Evolutionary conservation across 2,888 invertebrate genomes (phyloP), one percentile per base, ranked within the genome.

Genomic region (Synanthedon andrenaeformis): DNA sequence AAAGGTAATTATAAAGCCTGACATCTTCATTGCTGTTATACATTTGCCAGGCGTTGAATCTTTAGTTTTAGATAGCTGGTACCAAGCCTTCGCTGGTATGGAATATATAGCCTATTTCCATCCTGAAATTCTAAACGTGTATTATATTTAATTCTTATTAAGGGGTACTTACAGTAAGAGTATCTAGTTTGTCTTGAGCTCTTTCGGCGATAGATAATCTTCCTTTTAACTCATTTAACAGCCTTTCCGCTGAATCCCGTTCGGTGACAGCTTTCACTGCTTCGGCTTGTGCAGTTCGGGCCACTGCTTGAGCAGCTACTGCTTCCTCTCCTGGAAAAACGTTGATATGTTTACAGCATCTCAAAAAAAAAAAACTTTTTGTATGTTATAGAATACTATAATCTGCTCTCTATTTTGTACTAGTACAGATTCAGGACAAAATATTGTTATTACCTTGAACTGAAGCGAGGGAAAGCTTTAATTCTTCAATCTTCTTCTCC

Each of bases 401-500:
- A 35, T 35, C 10, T 35, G 3, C 35, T 35, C 35, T 35, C 35
- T 35, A 8, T 10, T 35, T 35, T 10, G 35, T 35, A 35, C 35
- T 35, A 8, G 35, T 35, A 35, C 2, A 35, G 6, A 35, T 35
- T 35, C 3, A 35, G 35, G 35, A 35, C 35, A 35, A 10, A 35
- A 35, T 35, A 35, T 35, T 35, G 6, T 35, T 35, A 35, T 8
- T 35, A 93, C 93, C 92, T 91, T 95, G 94, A 3, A 92, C 91
- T 55, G 91, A 88, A n/a, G 82, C 74, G 4, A 82, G 66, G 49
- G 81, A 77, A 53, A 81, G 67, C 64, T 91, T 91, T 57, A 91
- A 78, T 60, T 91, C 90, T 57, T 89, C 89, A 56, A 91, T 72
- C 58, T 89, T 83, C 66, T 90, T 90, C 62, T 90, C 90, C 92